A percentile compares a stretch with the other conserved stretches of the same genome.
Conservation (phyloP, 2,113 vertebrate genomes). For the Scytalopus superciliaris region DNA sequence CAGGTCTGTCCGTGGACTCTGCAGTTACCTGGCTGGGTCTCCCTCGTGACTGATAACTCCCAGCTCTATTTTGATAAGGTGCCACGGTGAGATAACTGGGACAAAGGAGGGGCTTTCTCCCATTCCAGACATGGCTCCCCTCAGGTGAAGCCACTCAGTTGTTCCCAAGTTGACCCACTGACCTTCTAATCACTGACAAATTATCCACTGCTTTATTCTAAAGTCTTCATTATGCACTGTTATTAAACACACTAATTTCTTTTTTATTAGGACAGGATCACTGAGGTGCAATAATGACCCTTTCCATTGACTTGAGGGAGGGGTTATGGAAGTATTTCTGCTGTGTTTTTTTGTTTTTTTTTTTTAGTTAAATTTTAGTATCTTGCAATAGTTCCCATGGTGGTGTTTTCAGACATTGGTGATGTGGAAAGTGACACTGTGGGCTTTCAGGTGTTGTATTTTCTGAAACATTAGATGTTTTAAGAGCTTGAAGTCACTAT, state of each 20-base stretch:
- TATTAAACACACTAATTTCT: slow-evolving; percentile 68
- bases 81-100: slow-evolving; percentile 56
- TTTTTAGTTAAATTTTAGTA: not conserved
- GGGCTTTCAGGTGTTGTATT: not conserved
- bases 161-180: slow-evolving; percentile 86
- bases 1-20: not conserved
- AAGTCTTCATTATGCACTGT: slow-evolving; percentile 47
- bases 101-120: slow-evolving; percentile 74
- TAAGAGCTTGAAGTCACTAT: accelerated
- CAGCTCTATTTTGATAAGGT: slow-evolving; percentile 64
- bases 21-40: not conserved
- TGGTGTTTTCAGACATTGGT: not conserved
- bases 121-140: slow-evolving; percentile 74
- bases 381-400: accelerated
- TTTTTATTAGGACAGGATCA: slow-evolving; percentile 18
- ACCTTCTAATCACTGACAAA: slow-evolving; percentile 91
- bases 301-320: not conserved
- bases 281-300: slow-evolving; percentile 20
- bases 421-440: accelerated
- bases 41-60: slow-evolving; percentile 42
- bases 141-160: slow-evolving; percentile 85
- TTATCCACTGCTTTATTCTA: slow-evolving; percentile 75
- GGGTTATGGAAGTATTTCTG: not conserved
- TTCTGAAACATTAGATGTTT: not conserved
- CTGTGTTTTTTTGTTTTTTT: not conserved